Conservation (phyloP, 35 echinoderm and acorn worm species). For the Stichopus chloronotus region DNA sequence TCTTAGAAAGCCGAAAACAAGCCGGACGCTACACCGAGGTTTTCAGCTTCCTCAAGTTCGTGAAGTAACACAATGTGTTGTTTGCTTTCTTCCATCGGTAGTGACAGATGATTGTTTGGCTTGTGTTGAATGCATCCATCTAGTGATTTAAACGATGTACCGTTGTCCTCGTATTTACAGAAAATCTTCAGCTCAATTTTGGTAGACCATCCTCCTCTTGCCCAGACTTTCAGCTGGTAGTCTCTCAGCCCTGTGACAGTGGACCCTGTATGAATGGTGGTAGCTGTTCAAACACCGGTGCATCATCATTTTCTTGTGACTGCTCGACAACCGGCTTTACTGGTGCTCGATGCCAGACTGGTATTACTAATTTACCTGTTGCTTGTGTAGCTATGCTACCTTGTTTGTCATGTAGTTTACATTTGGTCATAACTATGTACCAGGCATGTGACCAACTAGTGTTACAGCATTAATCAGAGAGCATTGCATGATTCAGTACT, state of each 20-base stretch:
- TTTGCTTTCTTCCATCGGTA: no score
- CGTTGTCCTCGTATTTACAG: slow-evolving; percentile 3
- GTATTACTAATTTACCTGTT: background rate
- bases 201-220: slow-evolving; percentile 44
- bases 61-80: no score
- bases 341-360: background rate
- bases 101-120: no score
- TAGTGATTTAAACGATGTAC: no score
- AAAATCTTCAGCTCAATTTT: slow-evolving; percentile 69
- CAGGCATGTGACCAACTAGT: background rate
- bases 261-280: slow-evolving; percentile 11
- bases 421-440: background rate
- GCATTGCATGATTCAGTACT: background rate
- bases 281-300: background rate
- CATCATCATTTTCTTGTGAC: background rate
- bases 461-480: background rate
- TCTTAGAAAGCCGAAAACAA: no score
- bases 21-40: no score
- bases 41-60: no score
- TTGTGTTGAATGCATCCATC: no score
- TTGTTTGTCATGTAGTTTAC: background rate
- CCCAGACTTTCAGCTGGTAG: background rate
- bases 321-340: slow-evolving; percentile 21
- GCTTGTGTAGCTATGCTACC: background rate
- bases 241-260: slow-evolving; percentile 1